phyloP scores from a whole-genome alignment of 2,888 invertebrate species.

The Octonoba sinensis region DNA sequence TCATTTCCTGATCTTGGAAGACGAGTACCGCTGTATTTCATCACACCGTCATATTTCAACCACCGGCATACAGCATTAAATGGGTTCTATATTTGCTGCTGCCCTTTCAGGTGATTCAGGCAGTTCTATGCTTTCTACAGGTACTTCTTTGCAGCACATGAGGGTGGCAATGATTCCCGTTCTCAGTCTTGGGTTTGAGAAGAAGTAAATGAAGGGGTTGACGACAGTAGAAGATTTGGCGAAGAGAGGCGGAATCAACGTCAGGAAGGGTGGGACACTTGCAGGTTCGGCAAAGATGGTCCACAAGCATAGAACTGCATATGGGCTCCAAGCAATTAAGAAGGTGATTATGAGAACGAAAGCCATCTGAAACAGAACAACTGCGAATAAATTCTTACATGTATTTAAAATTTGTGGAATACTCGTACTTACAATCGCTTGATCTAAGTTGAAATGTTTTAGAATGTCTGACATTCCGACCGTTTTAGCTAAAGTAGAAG shows the following conservation, averaged over 20 bases:
- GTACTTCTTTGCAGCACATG: constrained; percentile 35
- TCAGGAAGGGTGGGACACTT: constrained; percentile 68
- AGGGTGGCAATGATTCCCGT: constrained; percentile 40
- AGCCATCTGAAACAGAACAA: constrained; percentile 67
- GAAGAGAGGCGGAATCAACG: constrained; percentile 69
- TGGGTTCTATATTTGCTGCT: constrained; percentile 15
- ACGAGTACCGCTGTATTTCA: too few relatives aligned
- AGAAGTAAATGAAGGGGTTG: constrained; percentile 69
- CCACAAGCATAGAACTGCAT: constrained; percentile 69
- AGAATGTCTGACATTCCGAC: too few relatives aligned
- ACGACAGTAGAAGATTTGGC: constrained; percentile 69
- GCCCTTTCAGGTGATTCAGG: constrained; percentile 44
- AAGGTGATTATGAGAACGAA: constrained; percentile 67
- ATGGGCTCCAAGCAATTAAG: constrained; percentile 68
- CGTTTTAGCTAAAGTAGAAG: too few relatives aligned
- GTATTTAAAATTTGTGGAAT: background rate
- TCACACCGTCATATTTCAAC: too few relatives aligned
- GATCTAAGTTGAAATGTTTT: too few relatives aligned
- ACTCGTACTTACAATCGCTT: too few relatives aligned
- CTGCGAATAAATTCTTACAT: background rate
- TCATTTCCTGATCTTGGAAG: too few relatives aligned
- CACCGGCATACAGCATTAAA: background rate
- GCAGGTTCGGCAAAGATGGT: constrained; percentile 67
- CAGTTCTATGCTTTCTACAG: constrained; percentile 37
- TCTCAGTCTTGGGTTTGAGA: constrained; percentile 63